Percentiles rank a stretch among this genome's conserved stretches.
Evolutionary conservation across 2,113 vertebrate species (phyloP).

Genomic region (Chaetops frenatus): DNA sequence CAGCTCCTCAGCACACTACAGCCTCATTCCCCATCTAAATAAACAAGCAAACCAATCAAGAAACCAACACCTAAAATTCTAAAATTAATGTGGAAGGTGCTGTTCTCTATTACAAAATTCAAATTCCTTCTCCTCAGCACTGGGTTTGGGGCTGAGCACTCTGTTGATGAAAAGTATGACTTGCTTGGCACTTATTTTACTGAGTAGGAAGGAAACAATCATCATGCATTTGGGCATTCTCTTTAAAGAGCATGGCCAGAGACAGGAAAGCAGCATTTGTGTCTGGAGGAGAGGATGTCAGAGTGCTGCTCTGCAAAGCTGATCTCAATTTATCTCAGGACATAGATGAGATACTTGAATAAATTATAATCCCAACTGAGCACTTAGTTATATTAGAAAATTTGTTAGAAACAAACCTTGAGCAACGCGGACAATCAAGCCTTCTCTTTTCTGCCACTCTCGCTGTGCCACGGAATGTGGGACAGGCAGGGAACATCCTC

Average conservation of each 20-base stretch:
- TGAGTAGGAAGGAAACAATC: background rate
- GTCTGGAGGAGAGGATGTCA: background rate
- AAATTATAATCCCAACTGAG: background rate
- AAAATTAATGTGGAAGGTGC: background rate
- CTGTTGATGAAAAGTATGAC: background rate
- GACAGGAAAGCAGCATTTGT: background rate
- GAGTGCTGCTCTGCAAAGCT: background rate
- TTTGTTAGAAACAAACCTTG: slow-evolving; percentile 36
- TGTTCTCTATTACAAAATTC: background rate
- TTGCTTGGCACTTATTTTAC: background rate
- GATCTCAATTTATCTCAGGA: background rate
- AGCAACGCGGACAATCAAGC: background rate
- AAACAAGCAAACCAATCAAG: background rate
- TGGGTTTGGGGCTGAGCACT: background rate
- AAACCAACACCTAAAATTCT: background rate
- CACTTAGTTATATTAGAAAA: background rate
- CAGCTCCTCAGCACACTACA: background rate
- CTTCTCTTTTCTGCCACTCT: background rate
- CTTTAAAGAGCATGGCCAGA: background rate
- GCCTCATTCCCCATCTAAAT: background rate
- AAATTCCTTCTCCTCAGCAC: background rate
- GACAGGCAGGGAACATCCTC: background rate
- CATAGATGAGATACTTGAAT: background rate
- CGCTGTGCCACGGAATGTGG: background rate
- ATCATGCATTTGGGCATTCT: background rate